Conservation (phyloP, 2,888 invertebrate genomes). For the Drosophila prolongata region DNA sequence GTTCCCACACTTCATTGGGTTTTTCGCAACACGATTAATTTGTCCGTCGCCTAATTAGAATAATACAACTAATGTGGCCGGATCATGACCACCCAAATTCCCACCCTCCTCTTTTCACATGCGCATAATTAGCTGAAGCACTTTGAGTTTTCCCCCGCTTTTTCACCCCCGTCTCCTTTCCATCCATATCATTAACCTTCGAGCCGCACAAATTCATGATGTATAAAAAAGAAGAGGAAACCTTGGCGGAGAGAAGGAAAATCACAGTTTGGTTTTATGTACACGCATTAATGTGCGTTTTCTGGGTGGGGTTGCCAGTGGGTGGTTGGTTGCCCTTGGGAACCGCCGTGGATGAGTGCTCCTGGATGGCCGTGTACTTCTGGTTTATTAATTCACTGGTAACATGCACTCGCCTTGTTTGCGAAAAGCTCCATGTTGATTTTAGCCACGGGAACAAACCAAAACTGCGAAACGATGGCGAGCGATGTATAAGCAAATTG, state of each 20-base stretch:
- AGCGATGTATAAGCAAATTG: neutral
- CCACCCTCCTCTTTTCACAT: constrained; percentile 26
- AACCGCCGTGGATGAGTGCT: constrained; percentile 40
- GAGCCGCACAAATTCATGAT: constrained; percentile 63
- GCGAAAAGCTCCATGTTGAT: constrained; percentile 33
- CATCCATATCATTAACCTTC: constrained; percentile 71
- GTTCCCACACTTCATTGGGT: constrained; percentile 37
- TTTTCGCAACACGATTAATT: constrained; percentile 67
- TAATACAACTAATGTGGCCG: constrained; percentile 58
- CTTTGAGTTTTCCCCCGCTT: constrained; percentile 16
- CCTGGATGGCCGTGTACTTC: constrained; percentile 36
- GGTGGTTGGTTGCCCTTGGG: constrained; percentile 12
- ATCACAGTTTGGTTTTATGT: constrained; percentile 74
- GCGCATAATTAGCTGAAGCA: constrained; percentile 66
- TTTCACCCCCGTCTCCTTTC: neutral
- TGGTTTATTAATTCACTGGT: constrained; percentile 70
- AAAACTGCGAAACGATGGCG: constrained; percentile 1
- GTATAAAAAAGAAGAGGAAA: constrained; percentile 21
- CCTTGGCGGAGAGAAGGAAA: constrained; percentile 43
- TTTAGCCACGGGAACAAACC: constrained; percentile 24
- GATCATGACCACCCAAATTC: constrained; percentile 23
- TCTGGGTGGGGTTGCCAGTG: neutral
- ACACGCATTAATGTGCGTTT: constrained; percentile 42
- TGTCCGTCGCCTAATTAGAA: constrained; percentile 59
- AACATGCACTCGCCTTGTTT: constrained; percentile 70